Base-by-base conservation (phyloP, 2,797 vertebrate genomes). In the Sebastes dallii region DNA sequence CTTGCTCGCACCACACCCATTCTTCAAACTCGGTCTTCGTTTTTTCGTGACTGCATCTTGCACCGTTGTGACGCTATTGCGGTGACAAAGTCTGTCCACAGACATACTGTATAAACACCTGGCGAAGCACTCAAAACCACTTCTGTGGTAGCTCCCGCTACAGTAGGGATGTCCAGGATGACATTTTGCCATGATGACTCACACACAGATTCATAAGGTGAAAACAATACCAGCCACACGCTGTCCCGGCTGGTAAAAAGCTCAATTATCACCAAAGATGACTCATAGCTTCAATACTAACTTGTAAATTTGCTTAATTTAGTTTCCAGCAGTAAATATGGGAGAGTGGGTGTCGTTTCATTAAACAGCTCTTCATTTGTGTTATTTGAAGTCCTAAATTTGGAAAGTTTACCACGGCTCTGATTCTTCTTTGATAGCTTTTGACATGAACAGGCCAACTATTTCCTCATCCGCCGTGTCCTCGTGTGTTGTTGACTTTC, bases 401-500 rank as follows among this genome's bases (percentile, higher is more conserved):
- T 62, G 62, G 76, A 73, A 61, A 55, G 50, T 80, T 73, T 42
- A 5, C 13, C 22, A 10, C 2, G 1, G n/a, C 39, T 39, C 13
- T 8, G 4, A 74, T 39, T 80, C 36, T 24, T 59, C 6, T 72
- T 78, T 76, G 68, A 46, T 39, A 2, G 29, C 54, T 73, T 58
- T 34, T 55, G 12, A 59, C 65, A 80, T n/a, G n/a, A 84, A 82
- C 42, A 71, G 34, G 56, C 58, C 65, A n/a, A 55, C 72, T 79
- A 6, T 82, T 80, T 85, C 70, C 77, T 76, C 79, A 68, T 86
- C 14, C 52, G 25, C 67, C 8, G 1, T 70, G 46, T 67, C 52
- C 36, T 59, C 8, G 11, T 54, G 58, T 10, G 27, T 75, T 85
- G 82, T 89, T 86, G 83, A 93, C 83, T 91, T 92, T 90, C 81